Evolutionary conservation across 2,888 invertebrate species (phyloP).

Genomic region (Trachelus iudaicus): DNA sequence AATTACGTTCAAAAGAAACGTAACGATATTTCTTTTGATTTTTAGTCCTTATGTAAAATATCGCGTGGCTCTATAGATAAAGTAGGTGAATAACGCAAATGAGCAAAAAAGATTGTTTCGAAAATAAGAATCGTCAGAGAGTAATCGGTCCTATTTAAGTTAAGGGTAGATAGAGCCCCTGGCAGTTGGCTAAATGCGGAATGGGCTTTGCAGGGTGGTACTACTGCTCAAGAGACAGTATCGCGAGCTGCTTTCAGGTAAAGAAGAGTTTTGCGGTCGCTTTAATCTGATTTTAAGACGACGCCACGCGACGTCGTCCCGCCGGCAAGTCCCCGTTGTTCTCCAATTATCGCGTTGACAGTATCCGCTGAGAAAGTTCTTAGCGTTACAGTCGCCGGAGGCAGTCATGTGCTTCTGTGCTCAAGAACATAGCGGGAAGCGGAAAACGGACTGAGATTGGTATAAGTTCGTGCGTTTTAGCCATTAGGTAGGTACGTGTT

Average conservation of each 20-base stretch:
- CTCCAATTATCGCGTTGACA: not conserved
- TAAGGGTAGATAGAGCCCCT: not conserved
- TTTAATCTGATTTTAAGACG: not conserved
- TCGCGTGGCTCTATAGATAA: not conserved
- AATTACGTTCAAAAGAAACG: not conserved
- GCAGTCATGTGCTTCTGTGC: not conserved
- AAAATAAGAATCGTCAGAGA: not conserved
- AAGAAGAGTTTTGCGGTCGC: not conserved
- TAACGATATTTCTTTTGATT: not conserved
- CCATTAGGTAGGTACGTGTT: not conserved
- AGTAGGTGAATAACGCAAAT: not conserved
- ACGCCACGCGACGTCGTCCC: not conserved
- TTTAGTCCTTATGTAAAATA: not conserved
- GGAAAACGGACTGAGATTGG: not conserved
- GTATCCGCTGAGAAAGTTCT: not conserved
- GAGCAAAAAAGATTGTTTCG: not conserved
- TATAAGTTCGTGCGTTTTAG: not conserved
- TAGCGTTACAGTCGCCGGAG: not conserved
- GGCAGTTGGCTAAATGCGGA: not conserved
- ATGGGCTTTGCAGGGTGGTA: not conserved
- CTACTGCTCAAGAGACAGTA: not conserved
- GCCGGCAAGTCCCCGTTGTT: not conserved
- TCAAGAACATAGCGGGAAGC: not conserved
- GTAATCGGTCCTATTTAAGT: not conserved
- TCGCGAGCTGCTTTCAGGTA: not conserved